A percentile compares a stretch with the other conserved stretches of the same genome.
These are phyloP conservation scores for Elephantulus edwardii DNA, from an alignment of 2,113 vertebrate genomes.

Conservation along the genomic window DNA sequence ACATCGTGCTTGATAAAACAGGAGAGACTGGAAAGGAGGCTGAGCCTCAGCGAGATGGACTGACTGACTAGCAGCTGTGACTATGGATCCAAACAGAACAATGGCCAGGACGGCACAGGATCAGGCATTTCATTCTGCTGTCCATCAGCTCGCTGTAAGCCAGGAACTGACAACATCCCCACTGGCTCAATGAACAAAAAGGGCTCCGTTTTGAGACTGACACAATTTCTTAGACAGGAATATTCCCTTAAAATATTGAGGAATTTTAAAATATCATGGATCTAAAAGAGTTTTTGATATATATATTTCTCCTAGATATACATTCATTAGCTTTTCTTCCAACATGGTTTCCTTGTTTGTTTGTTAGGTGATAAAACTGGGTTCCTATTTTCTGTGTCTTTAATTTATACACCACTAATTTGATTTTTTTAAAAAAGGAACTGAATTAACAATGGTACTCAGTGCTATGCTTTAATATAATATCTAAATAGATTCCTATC, in stretches of 20 bases:
- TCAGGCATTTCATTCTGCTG: no score
- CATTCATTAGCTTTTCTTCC: not conserved
- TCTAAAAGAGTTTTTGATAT: not conserved
- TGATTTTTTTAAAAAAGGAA: conserved; percentile 30
- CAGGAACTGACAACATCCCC: no score
- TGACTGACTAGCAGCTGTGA: no score
- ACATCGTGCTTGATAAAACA: no score
- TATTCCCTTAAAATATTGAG: not conserved
- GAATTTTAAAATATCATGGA: not conserved
- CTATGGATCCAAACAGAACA: no score
- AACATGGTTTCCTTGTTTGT: not conserved
- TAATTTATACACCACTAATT: conserved; percentile 5
- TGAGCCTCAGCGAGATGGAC: no score
- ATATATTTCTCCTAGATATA: not conserved
- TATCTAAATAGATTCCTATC: not conserved
- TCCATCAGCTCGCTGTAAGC: no score
- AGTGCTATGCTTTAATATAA: not conserved
- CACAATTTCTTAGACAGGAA: not conserved
- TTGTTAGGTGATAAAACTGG: not conserved
- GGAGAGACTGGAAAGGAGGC: no score
- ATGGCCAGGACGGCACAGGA: no score
- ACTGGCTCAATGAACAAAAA: not conserved
- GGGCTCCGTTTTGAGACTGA: not conserved
- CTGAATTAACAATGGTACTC: not conserved
- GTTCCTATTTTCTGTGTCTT: not conserved